These are phyloP conservation scores for Xylota sylvarum DNA, from an alignment of 2,888 invertebrate genomes.

Conservation along the genomic window DNA sequence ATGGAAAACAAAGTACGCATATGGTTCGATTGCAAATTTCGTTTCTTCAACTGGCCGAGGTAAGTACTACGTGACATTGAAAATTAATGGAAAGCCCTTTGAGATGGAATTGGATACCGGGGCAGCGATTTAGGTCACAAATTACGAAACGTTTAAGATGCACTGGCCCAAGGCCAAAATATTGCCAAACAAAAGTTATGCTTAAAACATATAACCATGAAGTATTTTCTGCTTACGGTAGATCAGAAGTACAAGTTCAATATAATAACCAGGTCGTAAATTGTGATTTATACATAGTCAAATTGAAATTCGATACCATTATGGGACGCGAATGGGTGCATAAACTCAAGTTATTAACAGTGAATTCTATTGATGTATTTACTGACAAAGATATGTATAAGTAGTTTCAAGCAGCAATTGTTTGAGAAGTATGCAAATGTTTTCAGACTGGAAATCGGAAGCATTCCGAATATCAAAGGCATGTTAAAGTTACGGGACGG, in stretches of 20 bases:
- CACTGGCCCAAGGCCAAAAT: constrained; percentile 40
- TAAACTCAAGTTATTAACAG: no score
- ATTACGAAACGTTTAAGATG: constrained; percentile 6
- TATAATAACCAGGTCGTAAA: no score
- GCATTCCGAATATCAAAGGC: constrained; percentile 40
- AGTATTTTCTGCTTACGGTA: constrained; percentile 27
- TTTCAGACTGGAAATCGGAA: constrained; percentile 45
- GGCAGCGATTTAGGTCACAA: constrained; percentile 17
- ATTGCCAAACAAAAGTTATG: constrained; percentile 4
- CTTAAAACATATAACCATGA: constrained; percentile 18
- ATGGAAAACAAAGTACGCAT: no score
- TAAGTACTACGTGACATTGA: constrained; percentile 37
- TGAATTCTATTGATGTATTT: no score
- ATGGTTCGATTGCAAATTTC: no score
- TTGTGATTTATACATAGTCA: no score
- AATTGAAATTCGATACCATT: no score
- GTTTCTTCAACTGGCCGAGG: no score
- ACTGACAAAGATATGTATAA: no score
- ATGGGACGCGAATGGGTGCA: no score
- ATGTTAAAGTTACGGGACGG: constrained; percentile 37
- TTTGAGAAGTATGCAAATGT: constrained; percentile 43
- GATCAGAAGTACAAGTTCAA: constrained; percentile 21
- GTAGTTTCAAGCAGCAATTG: constrained; percentile 24
- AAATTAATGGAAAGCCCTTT: neutral
- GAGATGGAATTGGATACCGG: constrained; percentile 29